A percentile compares a stretch with the other conserved stretches of the same genome.
phyloP scores from a whole-genome alignment of 2,113 vertebrate genomes.

The Nerophis ophidion region DNA sequence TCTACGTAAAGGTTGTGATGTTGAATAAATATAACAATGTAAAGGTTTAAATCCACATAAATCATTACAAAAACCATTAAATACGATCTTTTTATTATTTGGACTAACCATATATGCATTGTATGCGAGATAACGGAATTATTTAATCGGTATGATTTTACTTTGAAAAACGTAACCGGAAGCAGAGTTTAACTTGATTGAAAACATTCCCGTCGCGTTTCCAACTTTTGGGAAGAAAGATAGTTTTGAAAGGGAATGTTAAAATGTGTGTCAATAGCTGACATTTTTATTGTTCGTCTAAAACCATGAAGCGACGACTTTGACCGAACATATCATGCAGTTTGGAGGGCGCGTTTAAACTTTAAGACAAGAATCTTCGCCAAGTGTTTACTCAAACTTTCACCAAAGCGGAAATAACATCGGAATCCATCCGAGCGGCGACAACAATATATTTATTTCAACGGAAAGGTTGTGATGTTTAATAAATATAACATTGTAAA shows the following conservation, averaged over 20 bases:
- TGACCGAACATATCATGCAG: no score
- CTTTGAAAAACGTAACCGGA: slow-evolving; percentile 23
- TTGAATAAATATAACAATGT: fast-evolving
- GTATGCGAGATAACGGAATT: neutral
- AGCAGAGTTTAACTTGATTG: neutral
- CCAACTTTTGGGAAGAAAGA: slow-evolving; percentile 38
- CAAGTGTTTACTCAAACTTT: no score
- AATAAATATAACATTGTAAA: fast-evolving
- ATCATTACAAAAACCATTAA: fast-evolving
- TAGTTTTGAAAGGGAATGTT: neutral
- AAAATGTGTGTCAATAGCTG: no score
- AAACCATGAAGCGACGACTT: neutral
- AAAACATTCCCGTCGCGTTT: slow-evolving; percentile 6
- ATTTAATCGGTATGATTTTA: neutral
- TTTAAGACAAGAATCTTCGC: no score
- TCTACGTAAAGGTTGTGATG: slow-evolving; percentile 8
- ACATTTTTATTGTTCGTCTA: no score
- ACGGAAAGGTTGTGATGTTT: neutral
- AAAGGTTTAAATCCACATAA: fast-evolving
- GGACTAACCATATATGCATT: neutral
- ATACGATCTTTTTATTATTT: neutral
- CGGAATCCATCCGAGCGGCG: no score
- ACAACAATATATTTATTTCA: slow-evolving; percentile 8
- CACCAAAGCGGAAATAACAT: no score
- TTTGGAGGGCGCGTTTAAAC: no score